Evolutionary conservation across 2,113 vertebrate genomes (phyloP).

Genomic region (Calidris pygmaea): DNA sequence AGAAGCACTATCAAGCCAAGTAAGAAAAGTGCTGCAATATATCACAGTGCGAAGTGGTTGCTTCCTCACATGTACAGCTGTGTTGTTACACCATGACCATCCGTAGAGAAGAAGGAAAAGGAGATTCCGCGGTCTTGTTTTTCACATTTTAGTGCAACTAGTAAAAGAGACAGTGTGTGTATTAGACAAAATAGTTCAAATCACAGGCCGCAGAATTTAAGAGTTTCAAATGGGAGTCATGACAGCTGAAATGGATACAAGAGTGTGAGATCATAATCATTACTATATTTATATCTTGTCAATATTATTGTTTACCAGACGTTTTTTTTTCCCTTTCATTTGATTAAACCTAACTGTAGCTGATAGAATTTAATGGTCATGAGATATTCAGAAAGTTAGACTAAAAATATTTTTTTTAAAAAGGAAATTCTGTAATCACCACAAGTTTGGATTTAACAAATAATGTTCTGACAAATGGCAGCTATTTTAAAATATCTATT

Average conservation of each 20-base stretch:
- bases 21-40: neutral
- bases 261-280: neutral
- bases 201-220: neutral
- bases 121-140: neutral
- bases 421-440: neutral
- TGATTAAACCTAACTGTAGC: neutral
- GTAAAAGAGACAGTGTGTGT: too few species aligned
- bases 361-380: neutral
- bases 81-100: neutral
- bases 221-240: neutral
- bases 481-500: neutral
- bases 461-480: neutral
- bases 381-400: neutral
- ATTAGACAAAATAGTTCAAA: neutral
- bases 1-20: neutral
- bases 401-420: neutral
- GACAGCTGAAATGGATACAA: neutral
- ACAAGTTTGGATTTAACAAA: neutral
- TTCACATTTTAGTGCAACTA: neutral
- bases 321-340: neutral
- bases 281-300: neutral
- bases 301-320: neutral
- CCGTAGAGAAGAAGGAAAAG: neutral
- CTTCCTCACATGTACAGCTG: neutral
- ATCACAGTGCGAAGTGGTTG: neutral